phyloP scores from a whole-genome alignment of 2,113 vertebrate species.

The Rhagologus leucostigma region DNA sequence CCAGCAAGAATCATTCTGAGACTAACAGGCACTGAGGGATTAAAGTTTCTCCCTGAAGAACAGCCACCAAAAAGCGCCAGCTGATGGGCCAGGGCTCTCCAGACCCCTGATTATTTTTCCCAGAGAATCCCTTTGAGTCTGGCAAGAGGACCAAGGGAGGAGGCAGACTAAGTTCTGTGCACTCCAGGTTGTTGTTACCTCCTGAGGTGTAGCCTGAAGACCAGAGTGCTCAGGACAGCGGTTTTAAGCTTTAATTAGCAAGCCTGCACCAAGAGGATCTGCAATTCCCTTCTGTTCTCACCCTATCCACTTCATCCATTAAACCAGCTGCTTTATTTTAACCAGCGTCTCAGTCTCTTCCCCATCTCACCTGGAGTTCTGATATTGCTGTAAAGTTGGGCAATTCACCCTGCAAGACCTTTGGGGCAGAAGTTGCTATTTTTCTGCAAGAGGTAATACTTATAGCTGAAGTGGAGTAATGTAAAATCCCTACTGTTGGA shows the following conservation, averaged over 20 bases:
- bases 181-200: not conserved
- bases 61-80: not conserved
- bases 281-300: constrained; percentile 63
- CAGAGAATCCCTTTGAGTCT: not conserved
- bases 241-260: not conserved
- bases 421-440: not conserved
- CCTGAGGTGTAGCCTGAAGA: constrained; percentile 6
- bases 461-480: not conserved
- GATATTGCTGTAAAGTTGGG: constrained; percentile 48
- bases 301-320: not conserved
- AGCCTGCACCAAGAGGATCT: constrained; percentile 43
- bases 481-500: not conserved
- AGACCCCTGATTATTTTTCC: not conserved
- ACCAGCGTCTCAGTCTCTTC: not conserved
- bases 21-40: not conserved
- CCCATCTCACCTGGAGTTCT: constrained; percentile 47
- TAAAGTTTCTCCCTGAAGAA: not conserved
- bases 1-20: not conserved
- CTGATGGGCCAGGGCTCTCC: not conserved
- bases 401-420: not conserved
- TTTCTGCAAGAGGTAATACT: not conserved
- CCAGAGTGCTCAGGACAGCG: not conserved
- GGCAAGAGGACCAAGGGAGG: not conserved
- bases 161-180: not conserved
- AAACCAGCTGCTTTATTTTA: constrained; percentile 35